Evolutionary conservation across 2,888 invertebrate genomes (phyloP).

Genomic region (Leistus spinibarbis): DNA sequence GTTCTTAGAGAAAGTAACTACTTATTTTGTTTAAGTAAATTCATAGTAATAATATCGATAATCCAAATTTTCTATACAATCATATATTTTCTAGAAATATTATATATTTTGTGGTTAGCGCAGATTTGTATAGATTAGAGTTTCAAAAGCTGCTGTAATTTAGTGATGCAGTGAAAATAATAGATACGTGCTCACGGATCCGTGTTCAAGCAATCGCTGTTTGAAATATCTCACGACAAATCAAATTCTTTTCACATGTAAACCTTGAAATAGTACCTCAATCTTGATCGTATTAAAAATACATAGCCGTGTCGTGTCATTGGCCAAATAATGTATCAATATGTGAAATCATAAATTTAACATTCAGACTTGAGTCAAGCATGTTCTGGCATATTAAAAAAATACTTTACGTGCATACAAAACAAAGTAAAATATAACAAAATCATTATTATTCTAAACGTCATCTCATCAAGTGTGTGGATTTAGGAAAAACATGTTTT

Average conservation of each 20-base stretch:
- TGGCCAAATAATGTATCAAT: not conserved
- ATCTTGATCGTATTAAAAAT: not conserved
- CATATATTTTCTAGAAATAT: not conserved
- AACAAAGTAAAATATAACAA: not conserved
- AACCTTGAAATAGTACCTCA: not conserved
- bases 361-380: not conserved
- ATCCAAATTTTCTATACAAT: not conserved
- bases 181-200: no score
- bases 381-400: not conserved
- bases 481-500: not conserved
- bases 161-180: not conserved
- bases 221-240: not conserved
- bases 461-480: not conserved
- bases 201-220: no score
- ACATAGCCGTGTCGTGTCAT: not conserved
- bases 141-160: not conserved
- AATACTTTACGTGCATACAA: not conserved
- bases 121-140: not conserved
- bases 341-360: not conserved
- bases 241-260: not conserved
- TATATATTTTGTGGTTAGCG: not conserved
- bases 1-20: slow-evolving; percentile 16
- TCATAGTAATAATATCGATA: not conserved
- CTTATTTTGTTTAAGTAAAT: not conserved
- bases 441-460: not conserved